These are phyloP conservation scores for Dendrolimus houi DNA, from an alignment of 2,888 invertebrate species.

Conservation along the genomic window DNA sequence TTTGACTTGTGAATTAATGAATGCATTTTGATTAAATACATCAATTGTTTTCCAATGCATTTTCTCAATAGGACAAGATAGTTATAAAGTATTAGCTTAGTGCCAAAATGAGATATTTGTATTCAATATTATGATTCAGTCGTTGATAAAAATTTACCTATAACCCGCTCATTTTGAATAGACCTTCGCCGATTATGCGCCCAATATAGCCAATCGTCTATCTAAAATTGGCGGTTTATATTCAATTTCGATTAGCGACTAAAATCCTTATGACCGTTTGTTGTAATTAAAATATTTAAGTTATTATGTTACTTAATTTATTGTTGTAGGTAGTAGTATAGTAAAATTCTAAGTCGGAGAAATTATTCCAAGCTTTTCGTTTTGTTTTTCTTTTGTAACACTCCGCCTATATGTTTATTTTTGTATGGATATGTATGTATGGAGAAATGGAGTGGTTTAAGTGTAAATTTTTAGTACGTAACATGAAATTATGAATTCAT, in stretches of 20 bases:
- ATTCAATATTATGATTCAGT: conserved; percentile 13
- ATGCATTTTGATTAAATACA: background rate
- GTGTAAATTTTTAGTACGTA: conserved; percentile 16
- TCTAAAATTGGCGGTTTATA: background rate
- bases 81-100: conserved; percentile 51
- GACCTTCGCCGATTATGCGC: background rate
- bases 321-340: conserved; percentile 25
- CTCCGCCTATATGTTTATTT: conserved; percentile 49
- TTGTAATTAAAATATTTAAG: background rate
- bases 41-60: conserved; percentile 26
- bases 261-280: no score
- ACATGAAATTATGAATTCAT: conserved; percentile 3
- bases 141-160: conserved; percentile 4
- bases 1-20: background rate
- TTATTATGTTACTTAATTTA: conserved; percentile 64
- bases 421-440: conserved; percentile 13
- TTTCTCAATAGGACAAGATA: conserved; percentile 30
- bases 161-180: conserved; percentile 4
- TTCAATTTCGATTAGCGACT: no score
- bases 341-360: conserved; percentile 21
- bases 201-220: background rate
- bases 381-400: conserved; percentile 37
- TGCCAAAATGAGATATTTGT: conserved; percentile 43
- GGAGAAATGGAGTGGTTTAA: conserved; percentile 9
- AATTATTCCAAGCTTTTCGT: conserved; percentile 36